Evolutionary conservation across 2,888 invertebrate species (phyloP), one percentile per base, ranked within the genome.

Genomic region (Clitarchus hookeri): DNA sequence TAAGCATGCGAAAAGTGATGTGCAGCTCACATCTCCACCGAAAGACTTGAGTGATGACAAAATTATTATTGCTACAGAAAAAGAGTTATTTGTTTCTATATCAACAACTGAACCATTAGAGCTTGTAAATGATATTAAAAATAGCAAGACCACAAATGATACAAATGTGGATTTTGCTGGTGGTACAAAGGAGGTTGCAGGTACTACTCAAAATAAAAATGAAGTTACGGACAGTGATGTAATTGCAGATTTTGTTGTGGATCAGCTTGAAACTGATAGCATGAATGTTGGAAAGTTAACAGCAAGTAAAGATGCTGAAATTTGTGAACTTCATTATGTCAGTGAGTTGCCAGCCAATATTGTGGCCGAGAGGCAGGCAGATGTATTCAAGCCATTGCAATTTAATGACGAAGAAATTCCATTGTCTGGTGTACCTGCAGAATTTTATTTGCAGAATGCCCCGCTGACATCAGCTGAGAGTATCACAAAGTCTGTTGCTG

Each of bases 1-100:
- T 36, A 82, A 82, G 16, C 36, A 44, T 85, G 44, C 80, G 53
- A 44, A 80, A 23, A 44, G 82, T 54, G 83, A 86, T 77, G 44
- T 83, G 78, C 23, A 65, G 25, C 25, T 86, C 44, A 78, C 65
- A 53, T 48, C 83, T 44, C 53, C 27, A 16, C 53, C 84, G 48
- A 79, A 87, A 48, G 83, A 85, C 26, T 27, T 86, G 44, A 82
- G 82, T 44, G 82, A 82, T 36, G 82, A 82, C 82, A 82, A 82
- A 82, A 82, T 82, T 44, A 82, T 82, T 36, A 82, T 82, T 82
- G 82, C 82, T 44, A 82, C 82, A 36, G 82, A 82, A 36, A 82
- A 27, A 0, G 82, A 82, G 23, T 82, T 82, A 23, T 82, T 82
- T 82, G 82, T 82, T 82, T 82, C 82, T 36, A 82, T 82, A 27